A percentile compares a stretch with the other conserved stretches of the same genome.
These are phyloP conservation scores for Phthorimaea operculella DNA, from an alignment of 1,140 invertebrate species.

Conservation along the genomic window DNA sequence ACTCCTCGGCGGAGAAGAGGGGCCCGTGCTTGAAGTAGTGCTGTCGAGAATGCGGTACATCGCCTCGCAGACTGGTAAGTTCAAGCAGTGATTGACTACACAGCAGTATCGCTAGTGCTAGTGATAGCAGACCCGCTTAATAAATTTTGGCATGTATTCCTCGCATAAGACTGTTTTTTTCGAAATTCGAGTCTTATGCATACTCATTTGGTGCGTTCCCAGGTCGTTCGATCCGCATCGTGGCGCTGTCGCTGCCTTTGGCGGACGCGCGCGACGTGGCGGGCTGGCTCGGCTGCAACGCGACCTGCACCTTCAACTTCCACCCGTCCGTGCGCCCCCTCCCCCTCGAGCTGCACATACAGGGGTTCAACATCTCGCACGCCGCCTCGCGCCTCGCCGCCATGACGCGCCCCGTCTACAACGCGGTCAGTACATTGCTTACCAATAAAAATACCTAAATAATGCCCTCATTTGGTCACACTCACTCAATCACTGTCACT, in stretches of 20 bases:
- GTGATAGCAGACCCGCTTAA: no score
- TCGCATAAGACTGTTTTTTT: no score
- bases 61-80: slow-evolving; percentile 88
- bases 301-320: slow-evolving; percentile 97
- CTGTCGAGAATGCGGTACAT: slow-evolving; percentile 98
- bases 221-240: slow-evolving; percentile 90
- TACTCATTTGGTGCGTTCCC: no score
- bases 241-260: slow-evolving; percentile 94
- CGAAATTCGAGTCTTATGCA: no score
- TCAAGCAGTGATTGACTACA: no score
- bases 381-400: slow-evolving; percentile 94
- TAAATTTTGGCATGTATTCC: no score
- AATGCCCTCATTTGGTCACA: no score
- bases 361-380: slow-evolving; percentile 98
- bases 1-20: slow-evolving; percentile 87
- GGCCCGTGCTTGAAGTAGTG: slow-evolving; percentile 95
- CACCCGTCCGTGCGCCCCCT: slow-evolving; percentile 97
- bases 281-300: slow-evolving; percentile 95
- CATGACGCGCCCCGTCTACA: slow-evolving; percentile 98
- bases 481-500: no score
- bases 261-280: slow-evolving; percentile 96
- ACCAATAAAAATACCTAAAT: no score
- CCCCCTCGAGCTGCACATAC: slow-evolving; percentile 93
- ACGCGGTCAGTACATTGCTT: no score
- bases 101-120: no score